Base-by-base conservation (phyloP, 2,113 vertebrate genomes). In the Chascanopsetta lugubris region DNA sequence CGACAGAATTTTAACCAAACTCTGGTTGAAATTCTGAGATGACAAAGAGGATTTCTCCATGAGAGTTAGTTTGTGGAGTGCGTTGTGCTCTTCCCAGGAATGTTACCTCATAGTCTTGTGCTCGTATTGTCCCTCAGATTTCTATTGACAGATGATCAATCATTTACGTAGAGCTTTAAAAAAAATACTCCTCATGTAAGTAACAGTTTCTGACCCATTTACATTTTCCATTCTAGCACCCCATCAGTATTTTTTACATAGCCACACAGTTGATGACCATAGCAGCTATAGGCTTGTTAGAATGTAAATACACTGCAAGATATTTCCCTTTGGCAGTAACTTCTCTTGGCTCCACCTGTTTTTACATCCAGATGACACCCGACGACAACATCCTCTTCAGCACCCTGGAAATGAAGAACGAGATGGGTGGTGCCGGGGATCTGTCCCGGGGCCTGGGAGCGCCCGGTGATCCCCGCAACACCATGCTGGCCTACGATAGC, bases 301-400 rank as follows among this genome's bases (percentile, higher is more conserved):
- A 60, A 48, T 13, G 56, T 61, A 4, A 25, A 61, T 26, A 40
- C 56, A 50, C 46, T 13, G 15, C 32, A 7, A 48, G 40, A 57
- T n/a, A n/a, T 69, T 32, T 48, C 45, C 54, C 46, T 26, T 42
- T 62, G 60, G 62, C 78, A 77, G 77, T 84, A 85, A 84, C 75
- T 70, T 84, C 81, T 90, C 77, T 86, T 84, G 79, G 76, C 76
- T 82, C 48, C 68, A 50, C 77, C 62, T 87, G 64, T 87, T 56
- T 75, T 77, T 83, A 61, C 61, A 46, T 78, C 77, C 84, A 99
- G 97, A 98, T 99, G 96, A 96, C 96, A 59, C 94, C 97, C 0
- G 96, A 99, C 0, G 97, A 99, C 91, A 98, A 98, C 65, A 98
- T 99, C 86, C 92, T 98, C 70, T 93, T 99, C 90, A 97, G 95